phyloP scores from a whole-genome alignment of 2,888 invertebrate species.

The Acrobasis consociella region DNA sequence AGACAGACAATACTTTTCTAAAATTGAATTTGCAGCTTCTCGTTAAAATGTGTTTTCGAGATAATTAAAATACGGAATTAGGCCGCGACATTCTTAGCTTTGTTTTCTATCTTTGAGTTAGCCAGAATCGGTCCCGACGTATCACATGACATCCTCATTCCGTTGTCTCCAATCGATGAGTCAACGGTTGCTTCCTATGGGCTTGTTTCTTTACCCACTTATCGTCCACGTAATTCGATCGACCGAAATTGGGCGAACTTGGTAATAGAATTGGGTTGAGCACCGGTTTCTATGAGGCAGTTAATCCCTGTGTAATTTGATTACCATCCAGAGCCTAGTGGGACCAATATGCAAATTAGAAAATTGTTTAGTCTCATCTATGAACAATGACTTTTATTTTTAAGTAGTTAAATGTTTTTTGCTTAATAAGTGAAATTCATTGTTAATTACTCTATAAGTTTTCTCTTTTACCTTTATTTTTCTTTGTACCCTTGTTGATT shows the following conservation, averaged over 20 bases:
- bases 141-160: slow-evolving; percentile 12
- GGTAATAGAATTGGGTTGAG: slow-evolving; percentile 19
- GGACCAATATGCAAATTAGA: not conserved
- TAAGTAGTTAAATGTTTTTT: too few relatives aligned
- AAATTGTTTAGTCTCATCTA: not conserved
- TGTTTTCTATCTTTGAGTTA: not conserved
- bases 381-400: not conserved
- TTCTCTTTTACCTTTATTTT: too few relatives aligned
- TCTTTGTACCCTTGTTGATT: too few relatives aligned
- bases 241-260: slow-evolving; percentile 25
- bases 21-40: not conserved
- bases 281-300: not conserved
- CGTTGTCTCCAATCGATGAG: slow-evolving; percentile 19
- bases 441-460: too few relatives aligned
- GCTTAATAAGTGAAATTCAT: too few relatives aligned
- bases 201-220: slow-evolving; percentile 20
- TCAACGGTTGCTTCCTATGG: slow-evolving; percentile 3
- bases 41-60: not conserved
- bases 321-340: not conserved
- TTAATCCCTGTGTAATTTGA: not conserved
- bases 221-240: slow-evolving; percentile 20
- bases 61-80: not conserved
- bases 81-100: not conserved
- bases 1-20: too few relatives aligned
- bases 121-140: not conserved